A percentile compares a stretch with the other conserved stretches of the same genome.
These are phyloP conservation scores for Apamea epomidion DNA, from an alignment of 2,888 invertebrate genomes.

Conservation along the genomic window DNA sequence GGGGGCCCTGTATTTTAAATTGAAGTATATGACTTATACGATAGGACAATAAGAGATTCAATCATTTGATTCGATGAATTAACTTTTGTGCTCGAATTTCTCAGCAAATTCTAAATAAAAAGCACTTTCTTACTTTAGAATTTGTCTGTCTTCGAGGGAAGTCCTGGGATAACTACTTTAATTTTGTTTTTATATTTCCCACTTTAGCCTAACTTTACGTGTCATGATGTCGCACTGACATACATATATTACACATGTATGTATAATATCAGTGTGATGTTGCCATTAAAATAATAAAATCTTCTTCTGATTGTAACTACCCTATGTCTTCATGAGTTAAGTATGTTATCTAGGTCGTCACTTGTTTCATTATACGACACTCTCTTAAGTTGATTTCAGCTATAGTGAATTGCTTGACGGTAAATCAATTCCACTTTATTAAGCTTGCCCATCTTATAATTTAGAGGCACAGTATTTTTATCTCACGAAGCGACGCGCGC, in stretches of 20 bases:
- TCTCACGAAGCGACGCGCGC: neutral
- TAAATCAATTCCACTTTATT: conserved; percentile 14
- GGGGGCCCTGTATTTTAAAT: too few relatives aligned
- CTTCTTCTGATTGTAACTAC: conserved; percentile 25
- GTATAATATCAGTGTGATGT: too few relatives aligned
- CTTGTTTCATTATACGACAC: conserved; percentile 74
- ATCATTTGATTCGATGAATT: neutral
- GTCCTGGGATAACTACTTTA: neutral
- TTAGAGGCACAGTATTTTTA: neutral
- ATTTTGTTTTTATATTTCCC: neutral
- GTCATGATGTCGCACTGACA: neutral
- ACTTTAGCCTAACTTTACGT: neutral
- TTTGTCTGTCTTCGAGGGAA: neutral
- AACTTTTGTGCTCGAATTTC: neutral
- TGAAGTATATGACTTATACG: too few relatives aligned
- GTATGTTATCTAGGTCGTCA: conserved; percentile 68
- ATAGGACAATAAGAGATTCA: neutral
- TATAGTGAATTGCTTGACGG: conserved; percentile 38
- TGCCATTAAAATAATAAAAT: neutral
- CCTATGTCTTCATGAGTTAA: conserved; percentile 37
- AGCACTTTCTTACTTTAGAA: too few relatives aligned
- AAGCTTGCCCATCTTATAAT: neutral
- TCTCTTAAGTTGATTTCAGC: conserved; percentile 58
- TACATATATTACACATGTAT: too few relatives aligned
- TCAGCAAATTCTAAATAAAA: neutral